Conservation (phyloP, 2,888 invertebrate species). For the Laothoe populi region DNA sequence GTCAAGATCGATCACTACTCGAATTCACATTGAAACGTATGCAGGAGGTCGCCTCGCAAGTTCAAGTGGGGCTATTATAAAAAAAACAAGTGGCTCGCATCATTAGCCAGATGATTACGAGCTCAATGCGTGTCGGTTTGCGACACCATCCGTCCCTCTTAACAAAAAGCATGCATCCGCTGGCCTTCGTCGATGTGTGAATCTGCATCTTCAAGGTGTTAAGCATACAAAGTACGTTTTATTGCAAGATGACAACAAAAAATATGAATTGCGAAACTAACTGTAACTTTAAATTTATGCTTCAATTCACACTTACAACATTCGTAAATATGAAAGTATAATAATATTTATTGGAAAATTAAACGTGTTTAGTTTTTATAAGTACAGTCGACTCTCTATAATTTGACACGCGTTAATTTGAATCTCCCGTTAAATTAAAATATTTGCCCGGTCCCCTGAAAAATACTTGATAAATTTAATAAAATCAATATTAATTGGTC, state of each 20-base stretch:
- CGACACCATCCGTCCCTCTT: conserved; percentile 61
- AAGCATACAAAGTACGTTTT: background rate
- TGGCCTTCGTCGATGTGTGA: conserved; percentile 64
- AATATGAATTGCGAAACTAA: background rate
- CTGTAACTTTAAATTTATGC: background rate
- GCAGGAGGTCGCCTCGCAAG: conserved; percentile 48
- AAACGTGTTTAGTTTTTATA: too few relatives aligned
- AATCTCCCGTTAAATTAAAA: too few relatives aligned
- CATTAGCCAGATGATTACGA: conserved; percentile 57
- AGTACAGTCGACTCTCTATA: too few relatives aligned
- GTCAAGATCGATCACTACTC: background rate
- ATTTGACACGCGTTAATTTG: too few relatives aligned
- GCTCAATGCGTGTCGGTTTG: conserved; percentile 52
- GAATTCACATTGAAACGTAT: conserved; percentile 3
- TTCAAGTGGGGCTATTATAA: conserved; percentile 58
- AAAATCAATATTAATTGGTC: too few relatives aligned
- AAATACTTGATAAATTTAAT: too few relatives aligned
- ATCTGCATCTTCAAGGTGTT: conserved; percentile 34
- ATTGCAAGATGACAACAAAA: background rate
- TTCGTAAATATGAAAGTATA: too few relatives aligned
- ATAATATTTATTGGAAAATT: too few relatives aligned
- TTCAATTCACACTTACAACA: background rate
- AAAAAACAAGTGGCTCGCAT: conserved; percentile 49
- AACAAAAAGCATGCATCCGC: conserved; percentile 68
- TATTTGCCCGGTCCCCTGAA: too few relatives aligned